These are phyloP conservation scores for Zosterops japonicus DNA, from an alignment of 2,113 vertebrate species.

Conservation along the genomic window DNA sequence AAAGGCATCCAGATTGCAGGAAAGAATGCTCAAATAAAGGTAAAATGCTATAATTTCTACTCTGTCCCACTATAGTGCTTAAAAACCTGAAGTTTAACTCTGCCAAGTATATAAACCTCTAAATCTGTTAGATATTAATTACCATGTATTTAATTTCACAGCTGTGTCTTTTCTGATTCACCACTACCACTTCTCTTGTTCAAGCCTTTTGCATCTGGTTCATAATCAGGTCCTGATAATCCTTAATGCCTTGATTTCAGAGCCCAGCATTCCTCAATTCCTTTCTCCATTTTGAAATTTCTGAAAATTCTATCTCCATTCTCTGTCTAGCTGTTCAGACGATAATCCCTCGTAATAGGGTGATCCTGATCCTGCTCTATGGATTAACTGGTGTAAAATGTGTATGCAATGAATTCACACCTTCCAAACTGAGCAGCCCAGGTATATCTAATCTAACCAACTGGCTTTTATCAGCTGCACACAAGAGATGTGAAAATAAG, in stretches of 20 bases:
- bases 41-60: background rate
- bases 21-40: background rate
- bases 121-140: conserved; percentile 10
- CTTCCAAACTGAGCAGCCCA: conserved; percentile 14
- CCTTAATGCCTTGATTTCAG: conserved; percentile 28
- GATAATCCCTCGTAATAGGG: conserved; percentile 34
- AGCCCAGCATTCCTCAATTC: background rate
- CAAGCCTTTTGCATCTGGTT: background rate
- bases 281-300: conserved; percentile 6
- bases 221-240: conserved; percentile 17
- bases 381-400: conserved; percentile 49
- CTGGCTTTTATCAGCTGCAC: conserved; percentile 31
- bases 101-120: background rate
- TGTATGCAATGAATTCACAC: conserved; percentile 15
- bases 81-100: background rate
- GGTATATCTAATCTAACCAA: conserved; percentile 44
- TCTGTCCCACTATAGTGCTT: background rate
- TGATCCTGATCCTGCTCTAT: conserved; percentile 38
- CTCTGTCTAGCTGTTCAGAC: background rate
- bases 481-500: conserved; percentile 43
- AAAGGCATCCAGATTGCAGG: background rate
- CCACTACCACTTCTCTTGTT: background rate
- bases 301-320: conserved; percentile 11
- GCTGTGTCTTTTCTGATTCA: background rate
- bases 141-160: conserved; percentile 36